phyloP scores from a whole-genome alignment of 1,140 invertebrate genomes.

The Drosophila yakuba region DNA sequence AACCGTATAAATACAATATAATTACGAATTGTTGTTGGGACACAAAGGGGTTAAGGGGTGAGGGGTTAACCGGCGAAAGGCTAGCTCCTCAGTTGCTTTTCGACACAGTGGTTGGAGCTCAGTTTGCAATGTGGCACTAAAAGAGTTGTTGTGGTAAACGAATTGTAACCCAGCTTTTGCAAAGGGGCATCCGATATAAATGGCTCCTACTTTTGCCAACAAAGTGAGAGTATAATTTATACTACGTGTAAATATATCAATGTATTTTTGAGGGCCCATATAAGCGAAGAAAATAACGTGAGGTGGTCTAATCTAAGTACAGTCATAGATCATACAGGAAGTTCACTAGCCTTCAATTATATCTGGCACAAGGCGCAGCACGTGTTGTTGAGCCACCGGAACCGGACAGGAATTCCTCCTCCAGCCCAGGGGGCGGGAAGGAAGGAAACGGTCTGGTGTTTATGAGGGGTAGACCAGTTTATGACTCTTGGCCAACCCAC shows the following conservation, averaged over 20 bases:
- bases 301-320: conserved; percentile 8
- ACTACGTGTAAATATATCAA: not conserved
- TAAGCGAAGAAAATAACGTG: not conserved
- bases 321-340: conserved; percentile 19
- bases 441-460: conserved; percentile 33
- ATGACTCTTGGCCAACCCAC: conserved; percentile 35
- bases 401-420: not conserved
- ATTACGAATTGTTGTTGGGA: conserved; percentile 41
- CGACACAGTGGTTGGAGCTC: too few species aligned
- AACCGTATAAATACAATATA: conserved; percentile 69
- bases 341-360: conserved; percentile 45
- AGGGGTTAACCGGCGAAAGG: conserved; percentile 4
- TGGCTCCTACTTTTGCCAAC: not conserved
- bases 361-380: conserved; percentile 24
- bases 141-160: conserved; percentile 51
- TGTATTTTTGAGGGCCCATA: too few species aligned
- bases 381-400: not conserved
- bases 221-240: too few species aligned
- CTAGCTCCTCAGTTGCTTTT: conserved; percentile 23
- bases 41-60: too few species aligned
- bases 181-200: not conserved
- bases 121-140: conserved; percentile 14
- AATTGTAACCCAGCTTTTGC: conserved; percentile 16
- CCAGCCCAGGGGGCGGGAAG: conserved; percentile 14
- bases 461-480: conserved; percentile 39